Base-by-base conservation (phyloP, 2,113 vertebrate genomes). In the Platysteira castanea region DNA sequence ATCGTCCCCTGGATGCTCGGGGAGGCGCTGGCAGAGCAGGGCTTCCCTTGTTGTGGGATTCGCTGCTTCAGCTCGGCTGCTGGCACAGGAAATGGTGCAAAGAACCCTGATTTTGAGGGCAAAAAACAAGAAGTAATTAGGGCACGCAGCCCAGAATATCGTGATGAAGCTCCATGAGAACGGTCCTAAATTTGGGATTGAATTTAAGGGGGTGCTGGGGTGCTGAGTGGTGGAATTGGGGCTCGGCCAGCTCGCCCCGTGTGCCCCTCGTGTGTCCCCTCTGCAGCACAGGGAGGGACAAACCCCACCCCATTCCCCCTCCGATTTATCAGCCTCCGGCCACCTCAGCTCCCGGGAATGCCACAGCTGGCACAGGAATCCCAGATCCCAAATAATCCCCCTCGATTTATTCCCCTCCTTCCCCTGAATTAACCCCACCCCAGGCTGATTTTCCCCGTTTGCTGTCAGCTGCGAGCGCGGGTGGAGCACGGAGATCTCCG, bases 61-160 rank as follows among this genome's bases (percentile, higher is more conserved):
- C 0, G 3, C 82, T 74, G 63, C 75, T 63, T 46, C 0, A 2
- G 39, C 59, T 42, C 4, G 1, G 31, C 10, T 17, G 13, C 4
- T 2, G 69, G 60, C 17, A 0, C 3, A 12, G 69, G 69, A 67
- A 39, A 20, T 5, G 2, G 24, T 22, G 47, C 10, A 31, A 44
- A 41, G 56, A 26, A 7, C 1, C 9, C 12, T 3, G 16, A 10
- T 3, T 76, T 61, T 27, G 71, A 86, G 68, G 84, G 37, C 3
- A 9, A 47, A 47, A 79, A 53, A 5, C 16, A 17, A 61, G 10
- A 10, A 16, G 21, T 33, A 17, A 16, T 31, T 37, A 18, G 4
- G 20, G 21, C 44, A 22, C 23, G 3, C 31, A 28, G 68, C 70
- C 80, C 42, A 54, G 47, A 90, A 77, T 77, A 69, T 2, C 60